Evolutionary conservation across 2,113 vertebrate species (phyloP).

Genomic region (Coptodon rendalli): DNA sequence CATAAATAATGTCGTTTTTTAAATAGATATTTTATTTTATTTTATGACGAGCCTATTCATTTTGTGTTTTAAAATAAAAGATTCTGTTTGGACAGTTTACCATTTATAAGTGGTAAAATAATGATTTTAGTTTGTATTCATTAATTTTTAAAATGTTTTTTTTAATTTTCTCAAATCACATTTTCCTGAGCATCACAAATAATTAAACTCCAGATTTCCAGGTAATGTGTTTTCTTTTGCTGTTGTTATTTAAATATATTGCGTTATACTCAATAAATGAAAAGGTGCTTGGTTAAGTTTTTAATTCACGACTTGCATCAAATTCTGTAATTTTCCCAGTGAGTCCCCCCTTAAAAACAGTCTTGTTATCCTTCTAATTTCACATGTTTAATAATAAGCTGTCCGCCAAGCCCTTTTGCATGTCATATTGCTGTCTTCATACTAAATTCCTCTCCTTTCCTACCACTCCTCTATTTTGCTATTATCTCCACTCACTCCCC

Average conservation of each 20-base stretch:
- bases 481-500: constrained; percentile 34
- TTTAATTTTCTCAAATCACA: neutral
- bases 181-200: neutral
- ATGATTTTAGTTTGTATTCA: neutral
- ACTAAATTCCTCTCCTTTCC: neutral
- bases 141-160: rapidly evolving
- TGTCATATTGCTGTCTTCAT: constrained; percentile 15
- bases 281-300: neutral
- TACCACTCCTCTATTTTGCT: constrained; percentile 9
- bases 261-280: neutral
- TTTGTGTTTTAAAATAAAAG: rapidly evolving
- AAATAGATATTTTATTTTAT: neutral
- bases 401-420: constrained; percentile 29
- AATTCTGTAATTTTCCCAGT: neutral
- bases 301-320: neutral
- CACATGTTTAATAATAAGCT: constrained; percentile 52
- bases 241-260: neutral
- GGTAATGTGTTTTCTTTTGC: neutral
- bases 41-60: neutral
- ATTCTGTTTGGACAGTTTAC: rapidly evolving
- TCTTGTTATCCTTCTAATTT: constrained; percentile 21
- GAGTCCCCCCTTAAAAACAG: neutral
- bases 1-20: neutral
- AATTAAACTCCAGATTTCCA: neutral
- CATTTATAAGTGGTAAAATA: neutral